Evolutionary conservation across 2,113 vertebrate genomes (phyloP), one percentile per base, ranked within the genome.

Genomic region (Notechis scutatus): DNA sequence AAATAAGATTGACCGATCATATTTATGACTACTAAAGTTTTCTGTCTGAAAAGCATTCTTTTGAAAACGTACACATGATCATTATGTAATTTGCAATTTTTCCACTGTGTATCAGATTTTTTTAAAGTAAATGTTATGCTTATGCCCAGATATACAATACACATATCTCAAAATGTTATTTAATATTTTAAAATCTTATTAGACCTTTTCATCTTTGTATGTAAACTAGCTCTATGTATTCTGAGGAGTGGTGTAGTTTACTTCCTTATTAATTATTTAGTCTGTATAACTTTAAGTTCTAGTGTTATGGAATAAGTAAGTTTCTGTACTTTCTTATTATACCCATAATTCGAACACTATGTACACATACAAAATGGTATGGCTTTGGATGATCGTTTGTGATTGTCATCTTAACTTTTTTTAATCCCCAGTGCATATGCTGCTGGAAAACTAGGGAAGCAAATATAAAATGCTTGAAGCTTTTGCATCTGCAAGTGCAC

Each of bases 1-100:
- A 81, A 81, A 42, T 42, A 39, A 81, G 34, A 81, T 42, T 81
- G 34, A 81, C 74, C 21, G 8, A 81, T 81, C 74, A 81, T 6
- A 81, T 81, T 81, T 39, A 81, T 39, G 87, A 8, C 81, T 95
- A n/a, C 0, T 0, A 64, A 94, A 92, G 8, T 45, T 85, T 90
- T 95, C 39, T 91, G 0, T 59, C 34, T 34, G 61, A 87, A 61
- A 34, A 95, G 7, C 90, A 14, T 92, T 93, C 88, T 90, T 92
- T 90, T 23, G 0, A 45, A 69, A 92, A 55, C 24, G 87, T 86
- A 21, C 1, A 2, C 21, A 24, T 93, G 93, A 87, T 34, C 74
- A 85, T 6, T n/a, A 59, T 90, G 15, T 93, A 85, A 59, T 93
- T 85, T 91, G 92, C 29, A 34, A 54, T 87, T 95, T 92, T 45